Conservation (phyloP, 2,888 invertebrate species). For the Vannuccia rotundouncinata region DNA sequence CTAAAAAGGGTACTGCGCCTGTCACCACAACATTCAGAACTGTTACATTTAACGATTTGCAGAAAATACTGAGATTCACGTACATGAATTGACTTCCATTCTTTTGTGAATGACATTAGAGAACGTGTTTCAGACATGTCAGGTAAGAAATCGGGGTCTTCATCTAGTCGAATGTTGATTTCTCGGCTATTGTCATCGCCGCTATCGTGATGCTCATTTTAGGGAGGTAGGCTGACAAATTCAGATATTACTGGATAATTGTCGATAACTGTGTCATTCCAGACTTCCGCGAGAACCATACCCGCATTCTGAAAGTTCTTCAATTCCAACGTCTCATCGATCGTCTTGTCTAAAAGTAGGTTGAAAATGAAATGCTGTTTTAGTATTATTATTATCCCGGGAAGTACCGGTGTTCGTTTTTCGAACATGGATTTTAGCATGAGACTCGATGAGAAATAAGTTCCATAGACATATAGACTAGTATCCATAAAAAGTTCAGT, state of each 20-base stretch:
- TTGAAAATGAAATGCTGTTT: no score
- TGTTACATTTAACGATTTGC: conserved; percentile 11
- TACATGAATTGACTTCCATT: background rate
- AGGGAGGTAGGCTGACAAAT: background rate
- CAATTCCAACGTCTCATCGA: background rate
- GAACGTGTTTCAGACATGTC: background rate
- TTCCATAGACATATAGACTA: no score
- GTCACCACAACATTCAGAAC: conserved; percentile 1
- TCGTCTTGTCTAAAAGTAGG: background rate
- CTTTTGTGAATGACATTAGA: background rate
- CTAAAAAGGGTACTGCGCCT: conserved; percentile 13
- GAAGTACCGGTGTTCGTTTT: no score
- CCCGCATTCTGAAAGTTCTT: background rate
- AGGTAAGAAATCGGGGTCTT: background rate
- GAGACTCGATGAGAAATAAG: no score
- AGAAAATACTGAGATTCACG: conserved; percentile 4
- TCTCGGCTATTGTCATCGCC: background rate
- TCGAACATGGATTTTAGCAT: no score
- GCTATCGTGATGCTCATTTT: background rate
- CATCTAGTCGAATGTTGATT: background rate
- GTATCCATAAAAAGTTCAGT: no score
- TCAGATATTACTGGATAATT: background rate
- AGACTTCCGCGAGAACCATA: background rate
- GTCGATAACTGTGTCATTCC: background rate
- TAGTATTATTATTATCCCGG: no score